Evolutionary conservation across 2,797 vertebrate species (phyloP).

Genomic region (Mus caroli): DNA sequence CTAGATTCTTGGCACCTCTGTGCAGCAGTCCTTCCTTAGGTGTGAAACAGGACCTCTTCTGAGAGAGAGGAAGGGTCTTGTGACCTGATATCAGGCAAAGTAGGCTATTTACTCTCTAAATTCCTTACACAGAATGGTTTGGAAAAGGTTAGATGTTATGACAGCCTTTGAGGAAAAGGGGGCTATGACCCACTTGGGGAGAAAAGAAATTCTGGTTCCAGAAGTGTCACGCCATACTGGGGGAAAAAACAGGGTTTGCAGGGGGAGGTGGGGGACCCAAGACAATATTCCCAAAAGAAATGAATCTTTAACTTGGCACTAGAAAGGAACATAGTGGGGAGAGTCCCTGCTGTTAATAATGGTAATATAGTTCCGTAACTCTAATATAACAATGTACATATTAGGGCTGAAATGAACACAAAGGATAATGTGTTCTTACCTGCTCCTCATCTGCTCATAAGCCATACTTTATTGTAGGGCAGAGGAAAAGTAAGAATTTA

Average conservation of each 20-base stretch:
- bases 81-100: background rate
- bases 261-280: too few species aligned
- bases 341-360: background rate
- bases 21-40: background rate
- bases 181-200: background rate
- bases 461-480: background rate
- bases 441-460: background rate
- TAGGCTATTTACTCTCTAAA: background rate
- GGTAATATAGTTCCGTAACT: background rate
- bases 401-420: background rate
- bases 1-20: too few species aligned
- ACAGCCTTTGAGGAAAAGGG: background rate
- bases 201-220: background rate
- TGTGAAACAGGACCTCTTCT: background rate
- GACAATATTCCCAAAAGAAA: background rate
- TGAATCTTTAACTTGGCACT: background rate
- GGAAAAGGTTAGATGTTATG: background rate
- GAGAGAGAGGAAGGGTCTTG: background rate
- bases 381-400: background rate
- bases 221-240: background rate
- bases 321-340: background rate
- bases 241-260: background rate
- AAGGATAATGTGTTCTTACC: background rate
- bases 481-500: background rate
- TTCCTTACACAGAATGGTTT: background rate